Base-by-base conservation (phyloP, 2,797 vertebrate genomes). In the Champsocephalus esox region DNA sequence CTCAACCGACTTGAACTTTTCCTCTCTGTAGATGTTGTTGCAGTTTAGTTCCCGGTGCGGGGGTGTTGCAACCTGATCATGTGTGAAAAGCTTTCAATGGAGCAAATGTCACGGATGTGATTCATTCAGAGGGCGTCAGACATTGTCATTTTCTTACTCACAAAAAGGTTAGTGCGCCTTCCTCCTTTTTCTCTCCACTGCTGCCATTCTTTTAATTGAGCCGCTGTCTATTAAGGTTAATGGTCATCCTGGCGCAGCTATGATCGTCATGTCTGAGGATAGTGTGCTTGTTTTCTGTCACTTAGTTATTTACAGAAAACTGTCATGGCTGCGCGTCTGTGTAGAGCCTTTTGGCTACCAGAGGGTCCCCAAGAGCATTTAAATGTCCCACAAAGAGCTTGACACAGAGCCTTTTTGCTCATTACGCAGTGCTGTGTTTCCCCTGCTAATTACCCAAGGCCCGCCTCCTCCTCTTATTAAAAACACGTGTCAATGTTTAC, bases 161-260 rank as follows among this genome's bases (percentile, higher is more conserved):
- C 72, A 67, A 74, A 90, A 94, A 95, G 93, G 94, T 94, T 90
- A 93, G 70, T 24, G 90, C 70, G 83, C 88, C 93, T 82, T 84
- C 93, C 93, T 89, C 71, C 75, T 87, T 89, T 67, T 89, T 67
- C 80, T 84, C 66, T 81, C 73, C n/a, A 76, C 81, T 55, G 73
- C 80, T 82, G 73, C 43, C 69, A 67, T 84, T 80, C 75, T n/a
- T n/a, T n/a, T 83, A 83, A 87, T 80, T 77, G 81, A 84, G 64
- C 63, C 13, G 6, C 57, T 76, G 81, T 88, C 87, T 83, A 79
- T 89, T 92, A 88, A 84, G 64, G 75, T 88, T 92, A 89, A 93
- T 91, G 87, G 83, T 85, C 65, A 73, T 75, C 62, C 46, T 67
- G 46, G 16, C n/a, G 55, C 67, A 49, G 66, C 57, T 3, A 55